Evolutionary conservation across 1,140 invertebrate genomes (phyloP).

Genomic region (Drosophila dunni): DNA sequence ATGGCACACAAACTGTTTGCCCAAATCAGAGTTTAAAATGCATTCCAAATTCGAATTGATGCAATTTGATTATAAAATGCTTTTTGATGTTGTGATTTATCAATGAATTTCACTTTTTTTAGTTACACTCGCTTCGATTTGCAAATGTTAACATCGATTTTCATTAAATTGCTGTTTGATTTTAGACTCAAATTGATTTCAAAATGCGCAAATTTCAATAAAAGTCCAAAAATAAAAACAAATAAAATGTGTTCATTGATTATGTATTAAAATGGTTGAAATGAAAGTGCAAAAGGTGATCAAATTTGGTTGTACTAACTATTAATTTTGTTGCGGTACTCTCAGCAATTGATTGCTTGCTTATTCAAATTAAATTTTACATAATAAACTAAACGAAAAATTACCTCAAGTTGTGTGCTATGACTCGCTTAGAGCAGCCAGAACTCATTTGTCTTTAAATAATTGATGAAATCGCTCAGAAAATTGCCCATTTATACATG

Average conservation of each 20-base stretch:
- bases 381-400: slow-evolving; percentile 71
- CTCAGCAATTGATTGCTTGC: slow-evolving; percentile 57
- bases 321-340: neutral
- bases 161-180: slow-evolving; percentile 10
- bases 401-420: slow-evolving; percentile 19
- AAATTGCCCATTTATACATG: slow-evolving; percentile 46
- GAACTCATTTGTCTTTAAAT: slow-evolving; percentile 51
- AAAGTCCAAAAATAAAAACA: too few species aligned
- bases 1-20: neutral
- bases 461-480: slow-evolving; percentile 65
- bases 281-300: neutral
- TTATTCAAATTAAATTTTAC: slow-evolving; percentile 79
- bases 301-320: neutral
- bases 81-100: slow-evolving; percentile 3
- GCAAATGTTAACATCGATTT: slow-evolving; percentile 13
- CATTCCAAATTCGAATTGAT: neutral
- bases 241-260: neutral
- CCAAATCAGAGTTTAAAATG: neutral
- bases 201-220: neutral
- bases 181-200: slow-evolving; percentile 2
- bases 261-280: slow-evolving; percentile 7
- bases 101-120: neutral
- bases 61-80: neutral
- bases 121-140: neutral
- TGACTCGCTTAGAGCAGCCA: slow-evolving; percentile 24